Evolutionary conservation across 2,797 vertebrate species (phyloP), one percentile per base, ranked within the genome.

Genomic region (Galago senegalensis): DNA sequence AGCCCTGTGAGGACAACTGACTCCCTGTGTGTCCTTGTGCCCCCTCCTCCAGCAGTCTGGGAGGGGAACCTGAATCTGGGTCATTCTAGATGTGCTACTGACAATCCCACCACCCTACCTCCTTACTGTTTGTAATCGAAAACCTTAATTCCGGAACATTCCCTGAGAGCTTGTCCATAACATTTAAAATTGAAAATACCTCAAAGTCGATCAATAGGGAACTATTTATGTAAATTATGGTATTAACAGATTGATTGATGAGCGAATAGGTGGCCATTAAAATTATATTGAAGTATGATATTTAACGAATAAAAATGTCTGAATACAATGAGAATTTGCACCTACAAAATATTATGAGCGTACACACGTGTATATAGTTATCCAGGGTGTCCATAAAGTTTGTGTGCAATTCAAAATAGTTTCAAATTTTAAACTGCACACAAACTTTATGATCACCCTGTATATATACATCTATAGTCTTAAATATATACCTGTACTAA

Each of bases 261-360:
- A 85, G 80, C 75, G 61, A 82, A 34, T 69, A 85, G 53, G 83
- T 43, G 49, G 27, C 34, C 12, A 76, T 56, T 86, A 53, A 56
- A 89, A 87, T 1, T 75, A n/a, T 43, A 43, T 7, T 63, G 27
- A 73, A 70, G 21, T 20, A 81, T 73, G 58, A 63, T 93, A 72
- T n/a, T 80, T 75, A 72, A 63, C 72, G 27, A 89, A 49, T 53
- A 87, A 87, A 90, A 95, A 61, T 75, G 13, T 56, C 53, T 75
- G 23, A 65, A 34, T 77, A 87, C 63, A 87, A 93, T 49, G 34
- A 89, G 72, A 92, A 89, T 56, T 63, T 34, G 61, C 10, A 29
- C 65, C 89, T 65, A 79, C 3, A n/a, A 92, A 53, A 82, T 53
- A 87, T 25, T 46, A 34, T 69, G 20, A 14, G 14, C 13, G 31